Conservation (phyloP, 1,140 invertebrate genomes). For the Diorhabda carinulata region DNA sequence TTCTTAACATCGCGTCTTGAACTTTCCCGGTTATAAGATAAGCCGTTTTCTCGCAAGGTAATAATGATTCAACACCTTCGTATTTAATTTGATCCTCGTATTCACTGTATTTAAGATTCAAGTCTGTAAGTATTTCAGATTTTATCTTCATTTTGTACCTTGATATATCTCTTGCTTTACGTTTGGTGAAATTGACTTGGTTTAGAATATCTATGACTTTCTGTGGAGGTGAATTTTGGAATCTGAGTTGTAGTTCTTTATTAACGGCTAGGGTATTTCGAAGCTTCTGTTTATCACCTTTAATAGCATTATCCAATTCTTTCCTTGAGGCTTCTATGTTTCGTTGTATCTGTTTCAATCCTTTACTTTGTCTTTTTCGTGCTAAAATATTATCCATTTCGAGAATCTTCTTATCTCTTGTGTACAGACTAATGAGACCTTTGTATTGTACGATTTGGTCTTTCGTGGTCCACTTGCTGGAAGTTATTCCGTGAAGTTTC, state of each 20-base stretch:
- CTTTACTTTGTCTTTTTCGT: slow-evolving; percentile 53
- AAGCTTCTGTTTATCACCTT: slow-evolving; percentile 56
- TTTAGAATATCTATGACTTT: slow-evolving; percentile 53
- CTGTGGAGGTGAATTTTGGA: slow-evolving; percentile 51
- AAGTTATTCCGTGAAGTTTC: slow-evolving; percentile 56
- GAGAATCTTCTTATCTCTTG: slow-evolving; percentile 56
- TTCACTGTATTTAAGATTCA: slow-evolving; percentile 51
- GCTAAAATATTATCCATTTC: slow-evolving; percentile 51
- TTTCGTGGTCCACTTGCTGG: slow-evolving; percentile 58
- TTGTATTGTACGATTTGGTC: slow-evolving; percentile 63
- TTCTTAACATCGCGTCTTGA: slow-evolving; percentile 55
- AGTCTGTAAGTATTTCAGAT: slow-evolving; percentile 52
- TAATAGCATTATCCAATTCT: slow-evolving; percentile 53
- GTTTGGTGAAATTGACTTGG: slow-evolving; percentile 56
- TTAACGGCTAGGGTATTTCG: slow-evolving; percentile 53
- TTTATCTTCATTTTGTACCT: slow-evolving; percentile 55
- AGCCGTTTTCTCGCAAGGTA: slow-evolving; percentile 51
- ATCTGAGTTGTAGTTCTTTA: slow-evolving; percentile 54
- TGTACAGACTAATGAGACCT: slow-evolving; percentile 58
- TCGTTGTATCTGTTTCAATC: slow-evolving; percentile 52
- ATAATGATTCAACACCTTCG: slow-evolving; percentile 46
- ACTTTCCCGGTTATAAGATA: slow-evolving; percentile 54
- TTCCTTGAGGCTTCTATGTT: slow-evolving; percentile 54
- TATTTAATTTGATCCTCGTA: slow-evolving; percentile 50
- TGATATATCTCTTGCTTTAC: slow-evolving; percentile 57